A percentile compares a stretch with the other conserved stretches of the same genome.
Evolutionary conservation across 2,797 vertebrate species (phyloP).

Genomic region (Sciurus vulgaris): DNA sequence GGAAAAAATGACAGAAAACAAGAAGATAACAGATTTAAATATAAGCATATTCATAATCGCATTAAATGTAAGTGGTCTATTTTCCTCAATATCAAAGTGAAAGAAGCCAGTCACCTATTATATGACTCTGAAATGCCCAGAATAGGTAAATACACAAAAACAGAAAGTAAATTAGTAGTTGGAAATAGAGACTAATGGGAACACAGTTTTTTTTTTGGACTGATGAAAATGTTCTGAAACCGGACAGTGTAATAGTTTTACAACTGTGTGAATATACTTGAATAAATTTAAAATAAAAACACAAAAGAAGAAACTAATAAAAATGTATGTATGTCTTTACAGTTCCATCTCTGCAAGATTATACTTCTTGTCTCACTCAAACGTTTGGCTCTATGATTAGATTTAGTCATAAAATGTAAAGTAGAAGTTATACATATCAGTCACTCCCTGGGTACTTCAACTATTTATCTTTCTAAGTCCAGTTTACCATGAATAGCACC

Average conservation of each 20-base stretch:
- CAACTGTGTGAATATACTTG: not conserved
- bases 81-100: slow-evolving; percentile 23
- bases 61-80: not conserved
- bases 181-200: too few species aligned
- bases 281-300: slow-evolving; percentile 16
- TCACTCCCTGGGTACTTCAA: not conserved
- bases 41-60: not conserved
- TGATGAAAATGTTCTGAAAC: not conserved
- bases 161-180: too few species aligned
- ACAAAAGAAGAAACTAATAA: not conserved
- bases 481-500: not conserved
- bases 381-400: not conserved
- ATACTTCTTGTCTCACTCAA: not conserved
- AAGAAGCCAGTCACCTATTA: not conserved
- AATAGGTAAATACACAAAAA: too few species aligned
- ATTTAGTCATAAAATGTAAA: not conserved
- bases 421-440: not conserved
- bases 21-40: not conserved
- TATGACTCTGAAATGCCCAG: not conserved
- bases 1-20: not conserved
- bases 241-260: not conserved
- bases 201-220: too few species aligned
- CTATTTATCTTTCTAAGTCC: not conserved
- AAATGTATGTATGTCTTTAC: not conserved
- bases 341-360: not conserved